Evolutionary conservation across 2,113 vertebrate genomes (phyloP).

Genomic region (Meles meles): DNA sequence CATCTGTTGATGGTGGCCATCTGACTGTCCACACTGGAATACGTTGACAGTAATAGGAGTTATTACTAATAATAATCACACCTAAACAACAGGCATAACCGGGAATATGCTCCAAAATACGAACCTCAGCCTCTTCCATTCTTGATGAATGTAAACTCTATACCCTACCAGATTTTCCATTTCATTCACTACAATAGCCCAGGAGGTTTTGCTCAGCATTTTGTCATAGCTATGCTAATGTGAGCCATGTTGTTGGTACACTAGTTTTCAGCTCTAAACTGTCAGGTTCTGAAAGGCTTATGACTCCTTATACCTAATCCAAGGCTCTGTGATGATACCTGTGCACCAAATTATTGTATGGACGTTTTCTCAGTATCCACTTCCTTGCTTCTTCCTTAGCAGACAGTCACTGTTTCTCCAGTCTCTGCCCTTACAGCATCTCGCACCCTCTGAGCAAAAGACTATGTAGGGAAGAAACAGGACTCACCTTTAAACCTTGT

Average conservation of each 20-base stretch:
- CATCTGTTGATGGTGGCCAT: neutral
- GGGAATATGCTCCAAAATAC: neutral
- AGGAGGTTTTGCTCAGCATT: neutral
- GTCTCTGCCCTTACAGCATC: neutral
- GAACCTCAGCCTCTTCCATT: neutral
- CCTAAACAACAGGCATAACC: neutral
- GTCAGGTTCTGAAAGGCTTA: neutral
- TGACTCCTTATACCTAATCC: neutral
- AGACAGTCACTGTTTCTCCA: neutral
- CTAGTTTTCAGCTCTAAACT: neutral
- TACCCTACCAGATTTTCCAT: neutral
- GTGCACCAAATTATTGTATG: neutral
- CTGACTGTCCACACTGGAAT: neutral
- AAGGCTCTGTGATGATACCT: neutral
- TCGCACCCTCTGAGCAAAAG: neutral
- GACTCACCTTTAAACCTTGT: neutral
- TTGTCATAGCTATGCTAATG: neutral
- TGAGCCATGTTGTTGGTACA: neutral
- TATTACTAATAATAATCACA: neutral
- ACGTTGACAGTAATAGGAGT: neutral
- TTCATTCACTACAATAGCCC: neutral
- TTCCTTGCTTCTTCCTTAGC: neutral
- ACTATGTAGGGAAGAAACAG: neutral
- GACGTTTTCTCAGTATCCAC: neutral
- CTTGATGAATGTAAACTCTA: neutral